A percentile compares a stretch with the other conserved stretches of the same genome.
Evolutionary conservation across 1,140 invertebrate species (phyloP).

Genomic region (Cataglyphis hispanica): DNA sequence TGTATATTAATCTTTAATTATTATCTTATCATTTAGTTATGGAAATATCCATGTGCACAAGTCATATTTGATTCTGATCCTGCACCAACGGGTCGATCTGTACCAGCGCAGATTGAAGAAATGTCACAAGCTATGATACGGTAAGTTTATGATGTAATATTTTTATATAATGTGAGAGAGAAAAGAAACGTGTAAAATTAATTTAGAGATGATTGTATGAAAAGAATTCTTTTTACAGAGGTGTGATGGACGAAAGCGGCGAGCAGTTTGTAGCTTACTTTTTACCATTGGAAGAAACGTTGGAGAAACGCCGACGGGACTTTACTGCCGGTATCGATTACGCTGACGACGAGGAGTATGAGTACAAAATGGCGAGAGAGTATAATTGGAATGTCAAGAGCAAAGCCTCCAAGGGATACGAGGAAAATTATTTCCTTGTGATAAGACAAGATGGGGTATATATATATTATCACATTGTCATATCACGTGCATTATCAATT

Average conservation of each 20-base stretch:
- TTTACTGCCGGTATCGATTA: conserved; percentile 93
- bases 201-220: background rate
- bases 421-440: conserved; percentile 99
- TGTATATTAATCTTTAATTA: conserved; percentile 24
- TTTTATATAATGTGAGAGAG: conserved; percentile 21
- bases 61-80: conserved; percentile 99
- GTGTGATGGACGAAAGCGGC: conserved; percentile 99
- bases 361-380: conserved; percentile 97
- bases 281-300: conserved; percentile 96
- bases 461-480: conserved; percentile 9
- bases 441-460: conserved; percentile 93
- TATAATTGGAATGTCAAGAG: conserved; percentile 99
- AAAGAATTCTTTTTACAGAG: conserved; percentile 87
- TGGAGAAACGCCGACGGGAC: conserved; percentile 95
- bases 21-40: conserved; percentile 88
- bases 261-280: conserved; percentile 99
- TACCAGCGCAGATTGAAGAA: conserved; percentile 96
- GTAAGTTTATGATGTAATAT: conserved; percentile 82
- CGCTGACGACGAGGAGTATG: conserved; percentile 96
- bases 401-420: conserved; percentile 98
- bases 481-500: background rate
- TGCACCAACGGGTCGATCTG: conserved; percentile 92
- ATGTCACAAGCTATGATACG: conserved; percentile 99
- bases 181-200: background rate
- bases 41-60: conserved; percentile 99